phyloP scores from a whole-genome alignment of 2,113 vertebrate species.

The cattle (Bos taurus) region DNA sequence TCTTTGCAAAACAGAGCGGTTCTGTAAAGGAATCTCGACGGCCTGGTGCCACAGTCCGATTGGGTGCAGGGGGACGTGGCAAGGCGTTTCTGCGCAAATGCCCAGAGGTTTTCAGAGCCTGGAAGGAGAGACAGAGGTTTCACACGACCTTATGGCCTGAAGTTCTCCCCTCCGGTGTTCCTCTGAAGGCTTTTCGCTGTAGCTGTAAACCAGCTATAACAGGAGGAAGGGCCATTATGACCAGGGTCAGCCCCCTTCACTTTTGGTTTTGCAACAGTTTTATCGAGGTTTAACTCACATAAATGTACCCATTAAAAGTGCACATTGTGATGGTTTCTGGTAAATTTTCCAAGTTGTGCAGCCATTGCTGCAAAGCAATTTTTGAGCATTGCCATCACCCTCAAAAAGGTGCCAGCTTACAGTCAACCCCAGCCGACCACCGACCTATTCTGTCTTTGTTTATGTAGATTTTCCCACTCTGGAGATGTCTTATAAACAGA shows the following conservation, averaged over 20 bases:
- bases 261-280: background rate
- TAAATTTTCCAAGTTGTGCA: background rate
- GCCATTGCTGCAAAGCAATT: background rate
- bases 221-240: background rate
- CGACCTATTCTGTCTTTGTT: background rate
- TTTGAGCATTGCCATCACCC: background rate
- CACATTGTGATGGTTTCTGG: background rate
- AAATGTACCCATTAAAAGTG: background rate
- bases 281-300: background rate
- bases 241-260: background rate
- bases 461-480: background rate
- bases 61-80: background rate
- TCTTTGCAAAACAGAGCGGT: slow-evolving; percentile 36
- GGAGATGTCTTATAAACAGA: background rate
- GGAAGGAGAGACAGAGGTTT: background rate
- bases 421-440: background rate
- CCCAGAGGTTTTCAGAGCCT: background rate
- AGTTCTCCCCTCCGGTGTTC: background rate
- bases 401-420: background rate
- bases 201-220: background rate
- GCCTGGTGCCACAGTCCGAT: background rate
- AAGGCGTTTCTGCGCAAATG: background rate
- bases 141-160: background rate
- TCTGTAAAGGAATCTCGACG: background rate
- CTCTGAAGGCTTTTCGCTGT: background rate